These are phyloP conservation scores for Heliocidaris erythrogramma DNA, from an alignment of 35 echinoderm and acorn worm genomes.

Conservation along the genomic window DNA sequence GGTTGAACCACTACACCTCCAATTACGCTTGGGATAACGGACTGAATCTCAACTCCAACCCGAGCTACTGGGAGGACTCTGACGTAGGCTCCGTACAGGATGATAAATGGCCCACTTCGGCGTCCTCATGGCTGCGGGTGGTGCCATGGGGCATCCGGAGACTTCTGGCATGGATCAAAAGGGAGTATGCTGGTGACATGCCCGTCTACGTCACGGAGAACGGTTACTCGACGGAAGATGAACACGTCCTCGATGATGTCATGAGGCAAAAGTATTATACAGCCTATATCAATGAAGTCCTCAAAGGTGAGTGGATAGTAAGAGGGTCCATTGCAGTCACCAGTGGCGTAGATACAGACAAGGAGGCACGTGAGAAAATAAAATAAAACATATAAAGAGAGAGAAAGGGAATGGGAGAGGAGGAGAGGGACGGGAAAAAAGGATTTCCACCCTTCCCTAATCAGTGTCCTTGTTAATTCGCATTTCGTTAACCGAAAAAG, in stretches of 20 bases:
- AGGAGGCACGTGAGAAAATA: too few species aligned
- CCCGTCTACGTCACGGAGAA: conserved; percentile 82
- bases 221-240: conserved; percentile 62
- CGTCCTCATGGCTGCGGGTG: conserved; percentile 72
- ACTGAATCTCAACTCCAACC: neutral
- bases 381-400: too few species aligned
- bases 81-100: conserved; percentile 71
- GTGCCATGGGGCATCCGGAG: conserved; percentile 80
- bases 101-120: conserved; percentile 70
- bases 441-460: too few species aligned
- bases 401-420: too few species aligned
- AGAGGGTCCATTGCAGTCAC: neutral
- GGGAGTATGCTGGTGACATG: conserved; percentile 54
- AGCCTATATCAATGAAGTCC: conserved; percentile 80
- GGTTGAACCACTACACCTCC: conserved; percentile 59
- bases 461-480: too few species aligned
- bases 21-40: neutral
- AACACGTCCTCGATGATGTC: conserved; percentile 57
- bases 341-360: neutral
- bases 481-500: too few species aligned
- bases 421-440: too few species aligned
- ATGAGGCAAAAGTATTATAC: conserved; percentile 61
- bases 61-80: conserved; percentile 37
- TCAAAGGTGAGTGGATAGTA: conserved; percentile 69
- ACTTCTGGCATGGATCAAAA: conserved; percentile 64